Evolutionary conservation across 2,113 vertebrate genomes (phyloP), one percentile per base, ranked within the genome.

Genomic region (Perca fluviatilis): DNA sequence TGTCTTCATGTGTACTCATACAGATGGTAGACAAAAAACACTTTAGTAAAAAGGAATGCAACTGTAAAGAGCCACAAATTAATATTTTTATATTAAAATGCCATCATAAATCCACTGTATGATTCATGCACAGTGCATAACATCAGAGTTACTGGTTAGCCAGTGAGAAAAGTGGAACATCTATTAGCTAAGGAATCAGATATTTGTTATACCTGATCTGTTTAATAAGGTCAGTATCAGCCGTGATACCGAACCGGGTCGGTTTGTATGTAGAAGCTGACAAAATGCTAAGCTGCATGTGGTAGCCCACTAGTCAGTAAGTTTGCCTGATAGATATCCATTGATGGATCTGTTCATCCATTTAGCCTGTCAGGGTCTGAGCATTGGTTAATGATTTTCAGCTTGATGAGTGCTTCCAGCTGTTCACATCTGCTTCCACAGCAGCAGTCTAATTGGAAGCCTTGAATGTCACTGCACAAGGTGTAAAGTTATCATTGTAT

Each of bases 391-490:
- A 89, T 76, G 65, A 91, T 89, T 61, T 82, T 79, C 66, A 74
- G 76, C 80, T 53, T 84, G 61, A 90, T 85, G 87, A 86, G 83
- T 30, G 77, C 75, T 53, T 80, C 93, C 90, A 91, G 90, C 89
- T 89, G 90, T 73, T 91, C 84, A 79, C 88, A 92, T 92, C 91
- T 92, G 92, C 84, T 60, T 74, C 89, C 80, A 30, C 88, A 86
- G 86, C 85, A 77, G 60, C 68, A 18, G 60, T 75, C 80, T 93
- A 85, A 93, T 90, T 79, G 86, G 69, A 50, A 77, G 61, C 53
- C 77, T 13, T 53, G 72, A 68, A 71, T 66, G 43, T 83, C 73
- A 77, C 80, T 18, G 30, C 76, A 72, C 61, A 27, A 53, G 85
- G 62, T 50, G 72, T 36, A 40, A 69, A 84, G 60, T 81, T 85